Evolutionary conservation across 2,888 invertebrate genomes (phyloP), one percentile per base, ranked within the genome.

Genomic region (Ophion ventricosus): DNA sequence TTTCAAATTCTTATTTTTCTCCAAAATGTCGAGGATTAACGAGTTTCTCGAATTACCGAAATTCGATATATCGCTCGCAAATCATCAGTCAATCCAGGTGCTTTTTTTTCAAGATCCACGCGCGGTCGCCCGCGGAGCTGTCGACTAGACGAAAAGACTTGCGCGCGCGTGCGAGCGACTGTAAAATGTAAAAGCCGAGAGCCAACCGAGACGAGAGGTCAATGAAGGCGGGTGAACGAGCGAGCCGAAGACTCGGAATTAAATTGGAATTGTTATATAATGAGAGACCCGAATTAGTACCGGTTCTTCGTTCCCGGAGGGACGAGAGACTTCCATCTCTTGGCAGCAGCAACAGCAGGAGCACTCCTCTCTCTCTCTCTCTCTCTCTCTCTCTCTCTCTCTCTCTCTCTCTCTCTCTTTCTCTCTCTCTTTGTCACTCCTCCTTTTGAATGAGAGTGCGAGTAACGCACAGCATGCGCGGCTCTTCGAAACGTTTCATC

Each of bases 211-310:
- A 23, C 25, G 14, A 23, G 49, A 25, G 25, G 49, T 49, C 43
- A 67, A 49, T 49, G 40, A 49, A 43, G 25, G 17, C 4, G 40
- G 4, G 3, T 17, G 3, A 67, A 8, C 35, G 63, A 57, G 67
- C 25, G 29, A 67, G 56, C 5, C 29, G 40, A 3, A 25, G 61
- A 64, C 40, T 70, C 75, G 63, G 63, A 64, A 75, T 63, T 63
- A 23, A 57, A 78, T 63, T 64, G 23, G 56, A 75, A 79, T 75
- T 26, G 70, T 57, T 57, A 75, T 75, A 49, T 74, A 83, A 83
- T 67, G 82, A 78, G 61, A 78, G 66, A 40, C 43, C 59, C 17
- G 40, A 73, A 78, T 83, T 83, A 75, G 74, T 75, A 35, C 4
- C 70, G 79, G 70, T 72, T 49, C 43, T 56, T 73, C 35, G 69